Evolutionary conservation across 1,140 invertebrate species (phyloP).

Genomic region (Goniozus legneri): DNA sequence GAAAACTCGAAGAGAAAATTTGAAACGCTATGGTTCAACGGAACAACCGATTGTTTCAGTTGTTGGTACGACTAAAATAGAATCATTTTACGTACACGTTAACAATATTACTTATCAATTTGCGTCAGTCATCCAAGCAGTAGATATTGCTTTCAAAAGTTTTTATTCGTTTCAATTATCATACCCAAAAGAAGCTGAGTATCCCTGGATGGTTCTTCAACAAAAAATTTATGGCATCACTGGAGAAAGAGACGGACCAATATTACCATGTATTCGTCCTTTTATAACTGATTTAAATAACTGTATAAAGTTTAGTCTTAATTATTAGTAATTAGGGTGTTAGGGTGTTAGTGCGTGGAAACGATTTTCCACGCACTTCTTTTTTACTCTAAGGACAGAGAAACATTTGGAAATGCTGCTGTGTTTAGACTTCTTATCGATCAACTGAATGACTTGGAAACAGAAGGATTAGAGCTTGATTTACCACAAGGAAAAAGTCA

Average conservation of each 20-base stretch:
- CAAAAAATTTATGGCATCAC: constrained; percentile 9
- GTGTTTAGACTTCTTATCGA: constrained; percentile 18
- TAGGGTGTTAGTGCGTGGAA: constrained; percentile 10
- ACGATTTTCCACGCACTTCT: constrained; percentile 21
- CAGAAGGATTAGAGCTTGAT: constrained; percentile 13
- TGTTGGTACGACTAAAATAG: constrained; percentile 5
- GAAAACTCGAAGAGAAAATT: background rate
- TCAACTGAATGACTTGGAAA: constrained; percentile 17
- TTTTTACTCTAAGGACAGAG: constrained; percentile 20
- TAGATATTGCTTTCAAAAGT: constrained; percentile 19
- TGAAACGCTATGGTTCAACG: background rate
- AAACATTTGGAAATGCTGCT: constrained; percentile 16
- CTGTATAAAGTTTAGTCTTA: no score
- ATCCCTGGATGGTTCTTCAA: constrained; percentile 16
- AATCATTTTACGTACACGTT: constrained; percentile 7
- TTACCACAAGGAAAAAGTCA: constrained; percentile 6
- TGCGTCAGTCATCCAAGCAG: constrained; percentile 6
- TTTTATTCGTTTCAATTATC: constrained; percentile 16
- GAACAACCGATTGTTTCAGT: constrained; percentile 16
- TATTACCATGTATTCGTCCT: no score
- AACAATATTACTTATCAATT: constrained; percentile 10
- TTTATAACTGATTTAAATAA: no score
- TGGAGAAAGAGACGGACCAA: constrained; percentile 17
- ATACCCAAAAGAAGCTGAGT: constrained; percentile 9
- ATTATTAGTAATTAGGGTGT: no score